Evolutionary conservation across 92 coral and sea anemone species (phyloP), one percentile per base, ranked within the genome.

Genomic region (Epizoanthus rinbou): DNA sequence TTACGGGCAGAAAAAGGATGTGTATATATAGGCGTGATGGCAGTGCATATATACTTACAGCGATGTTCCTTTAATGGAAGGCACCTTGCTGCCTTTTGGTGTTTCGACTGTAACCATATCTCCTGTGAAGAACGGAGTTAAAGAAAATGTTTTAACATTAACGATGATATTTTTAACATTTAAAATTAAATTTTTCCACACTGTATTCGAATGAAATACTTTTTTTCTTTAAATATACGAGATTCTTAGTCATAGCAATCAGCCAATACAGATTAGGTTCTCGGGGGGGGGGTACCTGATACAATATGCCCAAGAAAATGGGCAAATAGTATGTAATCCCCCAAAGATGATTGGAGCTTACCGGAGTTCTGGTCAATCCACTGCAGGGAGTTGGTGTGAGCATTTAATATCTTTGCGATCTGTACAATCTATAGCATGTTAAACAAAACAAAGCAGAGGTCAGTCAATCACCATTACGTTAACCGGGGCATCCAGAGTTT

Each of bases 341-440:
- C 50, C 7, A 43, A 5, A 10, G 1, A 43, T 43, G 54, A 50
- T 50, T 10, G 54, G 54, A 50, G 15, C 87, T 84, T 86, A 97
- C 99, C 98, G 64, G 99, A 97, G 83, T 97, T 94, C 79, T 97
- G 99, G 75, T 97, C 99, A 57, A 97, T 92, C 99, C 99, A 97
- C 86, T 97, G 99, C 21, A 97, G 68, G 8, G 99, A 97, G 81
- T 97, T 91, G 91, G 95, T 94, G 88, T 97, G 99, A 0, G 98
- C 98, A 81, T 97, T 97, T 24, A 97, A 86, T 45, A 97, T 97
- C 92, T 97, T 97, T 69, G 96, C 97, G 58, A 97, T 96, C 81
- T 97, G 99, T 5, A 91, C 86, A 69, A 97, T 93, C 99, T 97
- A 28, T n/a, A 37, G 22, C 53, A 80, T 2, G 19, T 31, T 67